Evolutionary conservation across 2,797 vertebrate genomes (phyloP).

Genomic region (Darevskia nairensis): DNA sequence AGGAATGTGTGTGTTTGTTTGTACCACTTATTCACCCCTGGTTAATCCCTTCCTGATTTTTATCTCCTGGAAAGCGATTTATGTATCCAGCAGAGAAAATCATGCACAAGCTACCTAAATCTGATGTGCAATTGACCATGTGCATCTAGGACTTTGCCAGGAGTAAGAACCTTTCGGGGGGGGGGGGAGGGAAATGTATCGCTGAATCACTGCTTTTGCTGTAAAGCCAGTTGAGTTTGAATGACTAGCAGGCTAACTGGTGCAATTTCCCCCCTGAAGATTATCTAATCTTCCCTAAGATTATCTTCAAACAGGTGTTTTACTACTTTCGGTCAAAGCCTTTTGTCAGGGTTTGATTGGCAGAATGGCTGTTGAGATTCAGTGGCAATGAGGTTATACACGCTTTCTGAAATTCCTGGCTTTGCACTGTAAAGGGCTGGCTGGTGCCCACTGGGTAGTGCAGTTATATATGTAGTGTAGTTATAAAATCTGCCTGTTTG

Average conservation of each 20-base stretch:
- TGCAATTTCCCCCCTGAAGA: not conserved
- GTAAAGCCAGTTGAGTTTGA: not conserved
- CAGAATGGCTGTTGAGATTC: not conserved
- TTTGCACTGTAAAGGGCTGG: not conserved
- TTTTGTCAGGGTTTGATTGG: not conserved
- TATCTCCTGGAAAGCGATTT: not conserved
- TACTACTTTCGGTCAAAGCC: not conserved
- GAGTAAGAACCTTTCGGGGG: not conserved
- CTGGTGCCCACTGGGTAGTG: not conserved
- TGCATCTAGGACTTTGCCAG: not conserved
- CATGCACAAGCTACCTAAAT: not conserved
- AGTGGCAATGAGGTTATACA: not conserved
- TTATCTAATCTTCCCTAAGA: not conserved
- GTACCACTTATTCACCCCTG: not conserved
- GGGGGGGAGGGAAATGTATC: not conserved
- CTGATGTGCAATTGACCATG: not conserved
- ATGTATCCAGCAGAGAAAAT: not conserved
- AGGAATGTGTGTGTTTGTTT: not conserved
- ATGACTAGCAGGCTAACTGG: not conserved
- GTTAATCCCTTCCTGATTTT: not conserved
- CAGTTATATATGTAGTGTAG: not conserved
- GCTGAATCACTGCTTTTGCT: slow-evolving; percentile 5
- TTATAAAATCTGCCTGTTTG: not conserved
- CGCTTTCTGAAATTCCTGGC: not conserved
- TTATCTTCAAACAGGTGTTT: not conserved